These are phyloP conservation scores for Amblyjoppa fuscipennis DNA, from an alignment of 2,888 invertebrate species.

Conservation along the genomic window DNA sequence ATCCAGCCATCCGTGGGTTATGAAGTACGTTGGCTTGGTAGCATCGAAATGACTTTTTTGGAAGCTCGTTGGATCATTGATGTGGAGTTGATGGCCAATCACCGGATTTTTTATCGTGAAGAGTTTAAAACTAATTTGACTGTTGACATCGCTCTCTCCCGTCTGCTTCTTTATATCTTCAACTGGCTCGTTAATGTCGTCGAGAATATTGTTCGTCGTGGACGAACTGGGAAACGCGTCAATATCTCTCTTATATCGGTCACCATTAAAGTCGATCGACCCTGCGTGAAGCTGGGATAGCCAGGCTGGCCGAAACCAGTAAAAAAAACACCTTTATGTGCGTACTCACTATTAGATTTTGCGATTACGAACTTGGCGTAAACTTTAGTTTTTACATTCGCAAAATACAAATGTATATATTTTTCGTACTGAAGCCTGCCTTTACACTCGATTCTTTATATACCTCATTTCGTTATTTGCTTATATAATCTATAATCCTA, in stretches of 20 bases:
- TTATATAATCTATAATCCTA: no score
- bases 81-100: background rate
- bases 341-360: background rate
- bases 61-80: background rate
- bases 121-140: background rate
- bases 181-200: background rate
- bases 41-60: no score
- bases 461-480: background rate
- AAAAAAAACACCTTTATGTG: background rate
- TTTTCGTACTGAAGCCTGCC: background rate
- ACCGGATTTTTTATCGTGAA: background rate
- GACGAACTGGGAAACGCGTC: no score
- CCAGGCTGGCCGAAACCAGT: background rate
- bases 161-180: no score
- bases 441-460: background rate
- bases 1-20: background rate
- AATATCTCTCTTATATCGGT: background rate
- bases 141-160: no score
- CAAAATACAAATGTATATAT: background rate
- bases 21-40: background rate
- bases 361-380: background rate
- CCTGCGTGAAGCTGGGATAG: background rate
- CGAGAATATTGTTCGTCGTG: background rate
- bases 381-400: background rate
- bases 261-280: background rate